A percentile compares a stretch with the other conserved stretches of the same genome.
These are phyloP conservation scores for Darevskia nairensis DNA, from an alignment of 2,797 vertebrate genomes.

Conservation along the genomic window DNA sequence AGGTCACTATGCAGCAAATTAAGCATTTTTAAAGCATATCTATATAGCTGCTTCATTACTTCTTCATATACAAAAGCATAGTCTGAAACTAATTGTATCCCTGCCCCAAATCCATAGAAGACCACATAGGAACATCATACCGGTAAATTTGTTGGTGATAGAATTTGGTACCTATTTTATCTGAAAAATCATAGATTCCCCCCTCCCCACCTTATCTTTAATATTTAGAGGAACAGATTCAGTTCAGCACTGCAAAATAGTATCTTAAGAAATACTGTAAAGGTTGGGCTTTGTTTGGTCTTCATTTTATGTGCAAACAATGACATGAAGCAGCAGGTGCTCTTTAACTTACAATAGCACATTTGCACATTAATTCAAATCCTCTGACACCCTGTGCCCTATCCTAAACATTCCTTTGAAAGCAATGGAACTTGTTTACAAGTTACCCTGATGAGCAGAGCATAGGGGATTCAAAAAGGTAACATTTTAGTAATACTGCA, in stretches of 20 bases:
- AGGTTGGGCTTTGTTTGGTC: not conserved
- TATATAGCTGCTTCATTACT: not conserved
- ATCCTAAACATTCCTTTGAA: not conserved
- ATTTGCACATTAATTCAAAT: not conserved
- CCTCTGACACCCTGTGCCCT: not conserved
- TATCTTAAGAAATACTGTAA: not conserved
- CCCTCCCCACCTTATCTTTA: not conserved
- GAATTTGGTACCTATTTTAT: not conserved
- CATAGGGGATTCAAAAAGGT: not conserved
- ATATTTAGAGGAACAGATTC: not conserved
- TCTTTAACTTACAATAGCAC: slow-evolving; percentile 1
- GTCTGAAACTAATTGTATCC: not conserved
- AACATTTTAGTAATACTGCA: not conserved
- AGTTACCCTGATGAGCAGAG: not conserved
- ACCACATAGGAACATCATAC: not conserved
- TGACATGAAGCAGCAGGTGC: not conserved
- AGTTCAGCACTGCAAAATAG: not conserved
- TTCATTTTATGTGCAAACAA: not conserved
- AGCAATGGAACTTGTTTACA: not conserved
- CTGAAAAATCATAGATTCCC: not conserved
- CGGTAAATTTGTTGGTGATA: not conserved
- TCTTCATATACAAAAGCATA: not conserved
- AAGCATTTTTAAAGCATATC: not conserved
- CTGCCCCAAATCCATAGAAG: not conserved
- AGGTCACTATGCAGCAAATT: slow-evolving; percentile 11